A percentile compares a stretch with the other conserved stretches of the same genome.
phyloP scores from a whole-genome alignment of 2,113 vertebrate genomes.

The Alexandromys fortis region DNA sequence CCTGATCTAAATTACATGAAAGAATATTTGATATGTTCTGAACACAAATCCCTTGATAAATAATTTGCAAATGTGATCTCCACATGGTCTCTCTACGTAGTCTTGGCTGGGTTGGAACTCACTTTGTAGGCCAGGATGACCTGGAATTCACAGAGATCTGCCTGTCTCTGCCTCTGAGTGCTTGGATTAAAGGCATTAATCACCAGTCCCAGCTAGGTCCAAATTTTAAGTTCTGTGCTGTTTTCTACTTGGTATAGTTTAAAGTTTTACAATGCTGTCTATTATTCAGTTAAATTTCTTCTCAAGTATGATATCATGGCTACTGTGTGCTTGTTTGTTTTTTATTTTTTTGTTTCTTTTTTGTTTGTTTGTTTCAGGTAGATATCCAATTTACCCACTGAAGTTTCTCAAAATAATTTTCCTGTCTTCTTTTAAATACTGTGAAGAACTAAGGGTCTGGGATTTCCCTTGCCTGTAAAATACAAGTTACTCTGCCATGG shows the following conservation, averaged over 20 bases:
- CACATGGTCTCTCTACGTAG: neutral
- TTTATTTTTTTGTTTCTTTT: too few relatives aligned
- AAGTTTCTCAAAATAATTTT: neutral
- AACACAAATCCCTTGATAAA: neutral
- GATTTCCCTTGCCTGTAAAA: neutral
- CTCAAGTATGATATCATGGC: neutral
- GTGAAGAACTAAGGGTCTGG: neutral
- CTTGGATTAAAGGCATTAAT: neutral
- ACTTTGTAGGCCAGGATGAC: neutral
- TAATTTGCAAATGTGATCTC: neutral
- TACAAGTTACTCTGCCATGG: neutral
- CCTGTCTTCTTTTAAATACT: neutral
- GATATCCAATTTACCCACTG: neutral
- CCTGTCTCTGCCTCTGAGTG: neutral
- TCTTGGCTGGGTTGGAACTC: neutral
- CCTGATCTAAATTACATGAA: neutral
- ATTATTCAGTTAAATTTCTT: neutral
- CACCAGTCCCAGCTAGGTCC: neutral
- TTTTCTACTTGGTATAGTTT: neutral
- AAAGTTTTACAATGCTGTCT: neutral
- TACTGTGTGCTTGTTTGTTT: neutral
- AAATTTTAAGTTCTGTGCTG: neutral
- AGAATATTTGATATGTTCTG: neutral
- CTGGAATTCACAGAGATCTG: neutral
- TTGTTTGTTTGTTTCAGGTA: neutral